A percentile compares a stretch with the other conserved stretches of the same genome.
phyloP scores from a whole-genome alignment of 2,888 invertebrate genomes.

The Lampropteryx suffumata region DNA sequence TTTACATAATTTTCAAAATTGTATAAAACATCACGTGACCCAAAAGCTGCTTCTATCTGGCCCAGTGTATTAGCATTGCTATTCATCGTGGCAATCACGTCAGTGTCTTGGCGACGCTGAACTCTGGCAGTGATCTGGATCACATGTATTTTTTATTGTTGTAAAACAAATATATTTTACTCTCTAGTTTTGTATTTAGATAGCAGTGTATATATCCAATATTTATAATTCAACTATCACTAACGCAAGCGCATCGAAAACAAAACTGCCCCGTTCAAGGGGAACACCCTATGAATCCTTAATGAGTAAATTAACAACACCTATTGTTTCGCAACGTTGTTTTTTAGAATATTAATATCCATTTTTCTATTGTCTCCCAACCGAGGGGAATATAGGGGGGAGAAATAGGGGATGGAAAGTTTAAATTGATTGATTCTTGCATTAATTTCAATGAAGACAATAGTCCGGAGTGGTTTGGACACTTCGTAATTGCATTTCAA shows the following conservation, averaged over 20 bases:
- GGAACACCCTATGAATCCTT: constrained; percentile 73
- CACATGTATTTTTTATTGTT: too few relatives aligned
- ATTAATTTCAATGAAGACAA: constrained; percentile 81
- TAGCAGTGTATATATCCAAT: background rate
- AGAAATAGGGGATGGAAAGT: constrained; percentile 55
- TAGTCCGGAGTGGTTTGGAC: constrained; percentile 67
- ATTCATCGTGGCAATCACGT: too few relatives aligned
- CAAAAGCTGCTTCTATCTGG: too few relatives aligned
- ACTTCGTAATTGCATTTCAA: constrained; percentile 62
- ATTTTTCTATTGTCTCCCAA: constrained; percentile 66
- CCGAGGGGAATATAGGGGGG: constrained; percentile 42
- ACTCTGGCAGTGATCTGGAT: too few relatives aligned
- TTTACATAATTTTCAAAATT: too few relatives aligned
- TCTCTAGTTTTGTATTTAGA: background rate
- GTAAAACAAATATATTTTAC: too few relatives aligned
- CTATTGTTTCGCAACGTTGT: constrained; percentile 76
- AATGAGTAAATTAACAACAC: constrained; percentile 82
- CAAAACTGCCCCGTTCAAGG: constrained; percentile 39
- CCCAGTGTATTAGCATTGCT: too few relatives aligned
- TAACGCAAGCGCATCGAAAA: constrained; percentile 47
- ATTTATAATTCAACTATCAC: constrained; percentile 24
- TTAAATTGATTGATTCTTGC: constrained; percentile 78
- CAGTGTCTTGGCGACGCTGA: too few relatives aligned
- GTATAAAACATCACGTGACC: too few relatives aligned
- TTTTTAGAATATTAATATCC: constrained; percentile 81